Evolutionary conservation across 64 coral and sea anemone genomes (phyloP).

Genomic region (Trachythela sp.): DNA sequence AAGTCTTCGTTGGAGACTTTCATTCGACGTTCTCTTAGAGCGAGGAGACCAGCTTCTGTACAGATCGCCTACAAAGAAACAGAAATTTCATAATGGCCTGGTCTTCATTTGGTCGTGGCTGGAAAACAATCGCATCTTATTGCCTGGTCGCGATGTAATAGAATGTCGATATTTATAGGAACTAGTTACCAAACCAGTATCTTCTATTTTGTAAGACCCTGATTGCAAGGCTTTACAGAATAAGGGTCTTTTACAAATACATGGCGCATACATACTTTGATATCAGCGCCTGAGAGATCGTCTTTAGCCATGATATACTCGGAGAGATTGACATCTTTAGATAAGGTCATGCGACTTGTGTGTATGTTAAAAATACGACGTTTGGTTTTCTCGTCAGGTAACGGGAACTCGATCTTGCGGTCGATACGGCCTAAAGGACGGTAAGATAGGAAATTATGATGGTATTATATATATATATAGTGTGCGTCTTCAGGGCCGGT

Average conservation of each 20-base stretch:
- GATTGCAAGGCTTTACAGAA: neutral
- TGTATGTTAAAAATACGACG: slow-evolving; percentile 90
- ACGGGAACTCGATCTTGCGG: slow-evolving; percentile 93
- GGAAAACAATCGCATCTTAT: too few relatives aligned
- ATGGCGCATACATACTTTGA: slow-evolving; percentile 51
- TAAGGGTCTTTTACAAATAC: neutral
- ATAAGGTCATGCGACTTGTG: slow-evolving; percentile 84
- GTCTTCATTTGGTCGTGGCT: neutral
- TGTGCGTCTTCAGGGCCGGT: too few relatives aligned
- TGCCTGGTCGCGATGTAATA: too few relatives aligned
- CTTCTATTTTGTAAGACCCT: too few relatives aligned
- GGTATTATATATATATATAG: too few relatives aligned
- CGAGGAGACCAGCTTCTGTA: slow-evolving; percentile 87
- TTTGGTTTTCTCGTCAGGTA: slow-evolving; percentile 98
- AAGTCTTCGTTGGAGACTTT: slow-evolving; percentile 90
- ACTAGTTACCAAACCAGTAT: too few relatives aligned
- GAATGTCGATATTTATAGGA: too few relatives aligned
- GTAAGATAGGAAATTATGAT: too few relatives aligned
- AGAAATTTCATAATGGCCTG: neutral
- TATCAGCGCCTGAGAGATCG: slow-evolving; percentile 91
- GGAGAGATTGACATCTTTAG: slow-evolving; percentile 79
- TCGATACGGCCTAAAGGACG: slow-evolving; percentile 77
- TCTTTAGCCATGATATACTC: slow-evolving; percentile 98
- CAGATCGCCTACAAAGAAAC: slow-evolving; percentile 62
- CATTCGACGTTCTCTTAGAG: slow-evolving; percentile 82